Evolutionary conservation across 2,797 vertebrate genomes (phyloP).

Genomic region (Ctenochaetus hawaiiensis): DNA sequence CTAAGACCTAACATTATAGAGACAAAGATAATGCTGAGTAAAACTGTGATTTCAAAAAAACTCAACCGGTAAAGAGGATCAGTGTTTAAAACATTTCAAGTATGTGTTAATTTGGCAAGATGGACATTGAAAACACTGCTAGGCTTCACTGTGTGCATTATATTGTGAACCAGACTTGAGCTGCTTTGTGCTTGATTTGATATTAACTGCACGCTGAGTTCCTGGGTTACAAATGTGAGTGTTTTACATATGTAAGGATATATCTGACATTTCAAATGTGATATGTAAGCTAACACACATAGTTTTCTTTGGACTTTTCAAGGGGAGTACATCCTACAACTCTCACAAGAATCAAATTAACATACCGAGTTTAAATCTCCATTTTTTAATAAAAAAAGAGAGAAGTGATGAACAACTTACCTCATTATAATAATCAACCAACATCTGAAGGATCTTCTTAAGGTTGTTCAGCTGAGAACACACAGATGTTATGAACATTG

Average conservation of each 20-base stretch:
- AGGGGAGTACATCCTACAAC: neutral
- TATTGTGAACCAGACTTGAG: neutral
- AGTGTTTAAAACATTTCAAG: neutral
- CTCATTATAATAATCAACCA: conserved; percentile 96
- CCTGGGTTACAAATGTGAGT: neutral
- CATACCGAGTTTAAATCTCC: no score
- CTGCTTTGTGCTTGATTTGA: conserved; percentile 10
- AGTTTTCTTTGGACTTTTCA: no score
- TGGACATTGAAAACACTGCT: neutral
- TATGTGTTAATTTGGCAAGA: neutral
- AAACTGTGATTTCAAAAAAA: no score
- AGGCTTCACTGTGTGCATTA: neutral
- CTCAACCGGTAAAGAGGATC: neutral
- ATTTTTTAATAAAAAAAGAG: no score
- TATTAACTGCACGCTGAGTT: neutral
- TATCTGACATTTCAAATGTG: no score
- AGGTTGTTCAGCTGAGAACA: conserved; percentile 93
- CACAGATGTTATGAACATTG: conserved; percentile 1
- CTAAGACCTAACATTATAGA: conserved; percentile 87
- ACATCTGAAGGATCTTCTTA: conserved; percentile 97
- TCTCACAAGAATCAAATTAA: conserved; percentile 5
- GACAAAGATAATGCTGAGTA: conserved; percentile 1
- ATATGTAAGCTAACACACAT: no score
- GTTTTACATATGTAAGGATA: no score
- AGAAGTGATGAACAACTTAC: conserved; percentile 76